These are phyloP conservation scores for Gymnoscelis rufifasciata DNA, from an alignment of 2,888 invertebrate genomes.

Conservation along the genomic window DNA sequence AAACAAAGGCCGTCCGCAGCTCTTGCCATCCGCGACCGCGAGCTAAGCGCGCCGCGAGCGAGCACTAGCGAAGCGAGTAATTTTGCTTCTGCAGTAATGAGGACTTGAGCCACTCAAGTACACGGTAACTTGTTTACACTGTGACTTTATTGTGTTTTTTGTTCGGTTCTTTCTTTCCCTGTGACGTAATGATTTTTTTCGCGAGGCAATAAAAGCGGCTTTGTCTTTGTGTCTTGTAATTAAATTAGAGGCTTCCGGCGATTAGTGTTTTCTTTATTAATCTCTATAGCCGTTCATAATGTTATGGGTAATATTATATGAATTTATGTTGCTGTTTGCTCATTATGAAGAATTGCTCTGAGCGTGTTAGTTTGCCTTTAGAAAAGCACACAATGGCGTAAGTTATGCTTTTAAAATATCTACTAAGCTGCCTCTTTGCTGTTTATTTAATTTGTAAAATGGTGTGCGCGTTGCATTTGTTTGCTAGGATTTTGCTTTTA, in stretches of 20 bases:
- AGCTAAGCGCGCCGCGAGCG: constrained; percentile 5
- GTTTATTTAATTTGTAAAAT: no score
- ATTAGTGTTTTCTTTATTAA: background rate
- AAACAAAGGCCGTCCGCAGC: constrained; percentile 57
- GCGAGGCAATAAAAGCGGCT: constrained; percentile 61
- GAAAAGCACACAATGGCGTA: no score
- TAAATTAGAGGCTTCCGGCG: constrained; percentile 44
- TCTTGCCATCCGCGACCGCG: constrained; percentile 33
- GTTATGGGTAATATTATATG: no score
- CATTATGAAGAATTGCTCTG: no score
- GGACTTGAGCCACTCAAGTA: constrained; percentile 68
- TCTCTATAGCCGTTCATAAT: no score
- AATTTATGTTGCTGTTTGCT: no score
- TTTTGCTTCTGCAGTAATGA: constrained; percentile 72
- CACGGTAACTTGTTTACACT: constrained; percentile 78
- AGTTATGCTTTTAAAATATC: no score
- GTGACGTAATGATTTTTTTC: constrained; percentile 64
- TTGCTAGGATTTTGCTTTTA: no score
- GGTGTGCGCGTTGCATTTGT: no score
- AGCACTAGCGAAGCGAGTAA: constrained; percentile 49
- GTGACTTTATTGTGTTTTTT: constrained; percentile 79
- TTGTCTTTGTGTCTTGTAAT: constrained; percentile 43
- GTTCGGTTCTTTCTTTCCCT: constrained; percentile 67
- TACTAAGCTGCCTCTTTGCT: no score
- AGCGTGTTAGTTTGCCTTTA: no score